Conservation (phyloP, 2,888 invertebrate species). For the Diaperis boleti region DNA sequence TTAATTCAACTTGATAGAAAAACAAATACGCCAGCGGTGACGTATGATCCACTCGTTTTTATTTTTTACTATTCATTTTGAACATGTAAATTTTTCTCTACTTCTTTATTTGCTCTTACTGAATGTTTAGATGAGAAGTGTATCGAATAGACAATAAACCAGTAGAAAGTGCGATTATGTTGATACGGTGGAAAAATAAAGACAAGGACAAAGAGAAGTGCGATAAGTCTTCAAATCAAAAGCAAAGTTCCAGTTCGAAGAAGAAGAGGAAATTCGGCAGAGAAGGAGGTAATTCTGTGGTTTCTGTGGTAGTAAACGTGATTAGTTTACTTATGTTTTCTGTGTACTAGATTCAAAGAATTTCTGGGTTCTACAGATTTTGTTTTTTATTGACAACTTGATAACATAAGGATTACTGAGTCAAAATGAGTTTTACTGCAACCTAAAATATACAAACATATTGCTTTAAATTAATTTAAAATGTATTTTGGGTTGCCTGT, state of each 20-base stretch:
- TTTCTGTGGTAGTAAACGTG: conserved; percentile 8
- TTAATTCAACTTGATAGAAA: conserved; percentile 23
- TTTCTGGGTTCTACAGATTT: too few species aligned
- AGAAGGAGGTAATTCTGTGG: conserved; percentile 74
- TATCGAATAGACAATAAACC: background rate
- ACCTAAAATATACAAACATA: too few species aligned
- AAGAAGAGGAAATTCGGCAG: conserved; percentile 86
- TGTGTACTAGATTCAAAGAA: too few species aligned
- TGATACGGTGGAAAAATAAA: conserved; percentile 88
- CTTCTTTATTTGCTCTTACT: background rate
- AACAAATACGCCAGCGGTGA: conserved; percentile 28
- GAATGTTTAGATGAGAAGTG: conserved; percentile 13
- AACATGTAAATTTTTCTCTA: too few species aligned
- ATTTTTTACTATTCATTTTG: conserved; percentile 24
- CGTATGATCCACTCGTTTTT: conserved; percentile 16
- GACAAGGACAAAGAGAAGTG: conserved; percentile 79
- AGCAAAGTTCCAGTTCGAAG: conserved; percentile 73
- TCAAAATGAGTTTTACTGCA: too few species aligned
- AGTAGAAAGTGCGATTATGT: conserved; percentile 67
- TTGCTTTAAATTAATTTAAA: too few species aligned
- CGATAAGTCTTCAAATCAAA: conserved; percentile 67
- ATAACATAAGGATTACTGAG: too few species aligned
- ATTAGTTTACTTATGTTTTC: background rate
- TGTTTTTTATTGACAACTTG: too few species aligned
- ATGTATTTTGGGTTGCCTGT: too few species aligned